Conservation (phyloP, 2,888 invertebrate genomes). For the Cantharis lateralis region DNA sequence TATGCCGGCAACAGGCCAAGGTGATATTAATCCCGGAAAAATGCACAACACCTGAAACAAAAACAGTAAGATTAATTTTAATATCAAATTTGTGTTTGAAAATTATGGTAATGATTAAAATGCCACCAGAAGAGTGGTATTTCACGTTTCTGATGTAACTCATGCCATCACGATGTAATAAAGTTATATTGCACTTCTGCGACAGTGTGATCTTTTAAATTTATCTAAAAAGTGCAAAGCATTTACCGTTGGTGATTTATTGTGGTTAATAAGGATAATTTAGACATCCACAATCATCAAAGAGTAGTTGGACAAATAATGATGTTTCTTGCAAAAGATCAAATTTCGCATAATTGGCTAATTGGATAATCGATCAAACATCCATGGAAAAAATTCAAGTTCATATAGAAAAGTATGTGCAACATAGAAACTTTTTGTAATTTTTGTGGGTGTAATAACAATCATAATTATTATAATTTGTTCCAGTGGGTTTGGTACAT, state of each 20-base stretch:
- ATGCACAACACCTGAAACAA: conserved; percentile 58
- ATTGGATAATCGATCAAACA: neutral
- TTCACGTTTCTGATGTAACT: neutral
- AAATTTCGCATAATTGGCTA: neutral
- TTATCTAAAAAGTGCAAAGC: neutral
- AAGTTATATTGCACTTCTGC: neutral
- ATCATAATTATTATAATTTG: neutral
- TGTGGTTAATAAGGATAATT: neutral
- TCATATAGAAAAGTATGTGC: neutral
- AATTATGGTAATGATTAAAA: neutral
- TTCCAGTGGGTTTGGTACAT: neutral
- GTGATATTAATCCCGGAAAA: conserved; percentile 57
- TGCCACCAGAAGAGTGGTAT: neutral
- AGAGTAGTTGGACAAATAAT: neutral
- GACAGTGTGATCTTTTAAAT: neutral
- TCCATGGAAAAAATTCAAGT: neutral
- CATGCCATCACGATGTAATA: neutral
- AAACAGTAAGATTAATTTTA: conserved; percentile 1
- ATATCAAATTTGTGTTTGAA: neutral
- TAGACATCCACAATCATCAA: neutral
- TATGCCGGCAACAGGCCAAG: conserved; percentile 61
- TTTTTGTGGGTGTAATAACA: neutral
- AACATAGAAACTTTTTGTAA: neutral
- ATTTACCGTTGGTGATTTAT: neutral
- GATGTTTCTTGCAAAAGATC: neutral